phyloP scores from a whole-genome alignment of 2,113 vertebrate species.

The Oncorhynchus nerka region DNA sequence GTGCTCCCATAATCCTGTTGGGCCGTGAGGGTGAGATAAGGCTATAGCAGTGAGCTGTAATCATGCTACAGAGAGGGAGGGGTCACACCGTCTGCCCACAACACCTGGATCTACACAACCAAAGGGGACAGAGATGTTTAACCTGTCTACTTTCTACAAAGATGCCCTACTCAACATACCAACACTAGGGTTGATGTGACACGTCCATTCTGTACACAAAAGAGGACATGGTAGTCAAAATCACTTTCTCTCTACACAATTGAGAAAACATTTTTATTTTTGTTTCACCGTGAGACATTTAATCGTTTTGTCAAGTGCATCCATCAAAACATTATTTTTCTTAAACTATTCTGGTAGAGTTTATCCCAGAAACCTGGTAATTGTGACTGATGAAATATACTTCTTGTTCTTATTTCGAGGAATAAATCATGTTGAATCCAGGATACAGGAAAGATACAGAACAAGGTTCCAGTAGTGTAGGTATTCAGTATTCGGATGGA shows the following conservation, averaged over 20 bases:
- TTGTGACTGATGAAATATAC: not conserved
- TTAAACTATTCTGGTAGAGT: slow-evolving; percentile 12
- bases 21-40: slow-evolving; percentile 23
- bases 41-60: not conserved
- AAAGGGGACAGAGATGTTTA: no score
- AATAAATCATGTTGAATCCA: slow-evolving; percentile 23
- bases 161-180: no score
- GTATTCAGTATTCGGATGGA: slow-evolving; percentile 20
- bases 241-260: no score
- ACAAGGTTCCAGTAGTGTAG: not conserved
- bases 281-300: no score
- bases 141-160: no score
- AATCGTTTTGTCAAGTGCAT: not conserved
- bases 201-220: no score
- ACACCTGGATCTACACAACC: not conserved
- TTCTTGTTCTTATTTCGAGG: slow-evolving; percentile 15
- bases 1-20: slow-evolving; percentile 23
- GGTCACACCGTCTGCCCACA: not conserved
- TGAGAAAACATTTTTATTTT: no score
- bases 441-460: slow-evolving; percentile 21
- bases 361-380: slow-evolving; percentile 53
- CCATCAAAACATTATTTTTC: not conserved
- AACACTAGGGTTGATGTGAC: no score
- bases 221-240: no score
- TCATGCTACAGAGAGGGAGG: not conserved